These are phyloP conservation scores for Corythoichthys haematopterus DNA, from an alignment of 2,113 vertebrate species.

Conservation along the genomic window DNA sequence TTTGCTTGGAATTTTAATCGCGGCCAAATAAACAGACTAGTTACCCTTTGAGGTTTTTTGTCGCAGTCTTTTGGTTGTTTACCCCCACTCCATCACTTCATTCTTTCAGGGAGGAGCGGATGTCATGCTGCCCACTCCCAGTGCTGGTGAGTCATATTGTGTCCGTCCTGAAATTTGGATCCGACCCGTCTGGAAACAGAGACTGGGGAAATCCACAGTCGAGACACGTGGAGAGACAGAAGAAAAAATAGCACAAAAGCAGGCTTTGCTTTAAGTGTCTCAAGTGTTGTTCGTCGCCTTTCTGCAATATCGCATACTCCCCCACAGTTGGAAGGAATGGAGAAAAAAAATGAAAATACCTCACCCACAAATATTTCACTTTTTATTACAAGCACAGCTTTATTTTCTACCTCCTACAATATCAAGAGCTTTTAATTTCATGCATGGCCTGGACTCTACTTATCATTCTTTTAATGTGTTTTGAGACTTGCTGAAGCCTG, in stretches of 20 bases:
- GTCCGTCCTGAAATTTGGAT: slow-evolving; percentile 40
- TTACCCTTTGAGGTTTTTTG: neutral
- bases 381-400: neutral
- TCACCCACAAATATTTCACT: neutral
- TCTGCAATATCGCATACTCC: neutral
- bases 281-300: neutral
- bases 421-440: slow-evolving; percentile 9
- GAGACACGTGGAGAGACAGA: neutral
- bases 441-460: neutral
- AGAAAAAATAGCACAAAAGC: neutral
- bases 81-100: neutral
- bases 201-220: slow-evolving; percentile 20
- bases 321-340: neutral
- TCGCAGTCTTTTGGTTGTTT: slow-evolving; percentile 1
- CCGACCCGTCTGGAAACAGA: slow-evolving; percentile 37
- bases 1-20: slow-evolving; percentile 67
- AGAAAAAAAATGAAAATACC: neutral
- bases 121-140: slow-evolving; percentile 30
- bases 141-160: slow-evolving; percentile 43
- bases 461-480: slow-evolving; percentile 7
- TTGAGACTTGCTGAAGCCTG: slow-evolving; percentile 8
- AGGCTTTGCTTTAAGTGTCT: neutral
- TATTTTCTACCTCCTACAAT: neutral
- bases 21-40: slow-evolving; percentile 44
- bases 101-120: slow-evolving; percentile 31